Evolutionary conservation across 2,797 vertebrate genomes (phyloP).

Genomic region (Sebastes cheni): DNA sequence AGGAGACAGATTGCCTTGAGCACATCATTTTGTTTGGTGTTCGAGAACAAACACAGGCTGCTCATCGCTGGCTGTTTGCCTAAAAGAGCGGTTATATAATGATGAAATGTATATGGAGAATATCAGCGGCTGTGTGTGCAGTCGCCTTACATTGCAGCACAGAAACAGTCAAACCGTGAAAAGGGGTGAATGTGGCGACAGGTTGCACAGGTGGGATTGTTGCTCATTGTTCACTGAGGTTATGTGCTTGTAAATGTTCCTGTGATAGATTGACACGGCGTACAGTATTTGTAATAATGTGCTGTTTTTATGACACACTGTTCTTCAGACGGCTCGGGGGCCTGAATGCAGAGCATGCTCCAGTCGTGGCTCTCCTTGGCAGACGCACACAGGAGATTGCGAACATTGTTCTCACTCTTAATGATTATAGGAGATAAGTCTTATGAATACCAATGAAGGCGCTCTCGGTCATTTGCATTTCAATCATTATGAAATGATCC

Average conservation of each 20-base stretch:
- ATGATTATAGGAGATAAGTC: constrained; percentile 67
- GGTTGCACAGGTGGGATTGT: neutral
- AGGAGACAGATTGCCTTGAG: neutral
- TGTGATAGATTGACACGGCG: constrained; percentile 10
- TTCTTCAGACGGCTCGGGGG: constrained; percentile 16
- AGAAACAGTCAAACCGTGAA: neutral
- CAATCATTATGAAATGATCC: constrained; percentile 73
- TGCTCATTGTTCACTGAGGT: constrained; percentile 12
- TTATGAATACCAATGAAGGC: constrained; percentile 74
- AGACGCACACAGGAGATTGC: constrained; percentile 12
- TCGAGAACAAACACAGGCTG: neutral
- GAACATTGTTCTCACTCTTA: constrained; percentile 59
- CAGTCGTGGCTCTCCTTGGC: constrained; percentile 30
- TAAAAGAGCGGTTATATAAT: neutral
- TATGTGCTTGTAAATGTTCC: constrained; percentile 30
- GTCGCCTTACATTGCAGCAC: neutral
- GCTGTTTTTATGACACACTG: constrained; percentile 34
- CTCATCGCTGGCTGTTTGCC: constrained; percentile 24
- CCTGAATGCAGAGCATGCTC: neutral
- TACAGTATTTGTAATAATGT: constrained; percentile 32
- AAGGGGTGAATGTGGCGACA: neutral
- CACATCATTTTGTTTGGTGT: neutral
- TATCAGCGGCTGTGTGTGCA: neutral
- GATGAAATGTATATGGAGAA: constrained; percentile 6
- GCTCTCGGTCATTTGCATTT: constrained; percentile 74